Evolutionary conservation across 2,113 vertebrate genomes (phyloP).

Genomic region (Nycticryphes semicollaris): DNA sequence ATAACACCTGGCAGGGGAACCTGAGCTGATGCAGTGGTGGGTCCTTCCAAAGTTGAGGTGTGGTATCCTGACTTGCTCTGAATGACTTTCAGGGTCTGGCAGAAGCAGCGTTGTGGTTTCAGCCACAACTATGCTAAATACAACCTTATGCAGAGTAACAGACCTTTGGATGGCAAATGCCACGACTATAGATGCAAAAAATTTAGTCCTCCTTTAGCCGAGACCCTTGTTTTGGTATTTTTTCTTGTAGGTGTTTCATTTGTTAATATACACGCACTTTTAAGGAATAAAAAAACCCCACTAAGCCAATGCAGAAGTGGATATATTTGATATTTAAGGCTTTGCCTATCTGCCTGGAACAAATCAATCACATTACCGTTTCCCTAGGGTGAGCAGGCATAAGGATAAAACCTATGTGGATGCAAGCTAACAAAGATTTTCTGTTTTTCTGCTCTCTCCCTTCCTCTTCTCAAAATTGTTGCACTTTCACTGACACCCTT

Average conservation of each 20-base stretch:
- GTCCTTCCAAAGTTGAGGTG: not conserved
- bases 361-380: not conserved
- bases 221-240: not conserved
- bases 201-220: not conserved
- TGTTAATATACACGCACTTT: not conserved
- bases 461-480: not conserved
- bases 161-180: not conserved
- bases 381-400: not conserved
- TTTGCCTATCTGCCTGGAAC: not conserved
- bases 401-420: accelerated
- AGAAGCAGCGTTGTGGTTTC: not conserved
- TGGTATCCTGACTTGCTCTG: accelerated
- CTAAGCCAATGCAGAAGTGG: not conserved
- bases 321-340: not conserved
- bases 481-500: not conserved
- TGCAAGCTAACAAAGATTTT: not conserved
- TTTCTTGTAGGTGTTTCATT: not conserved
- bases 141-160: not conserved
- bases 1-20: not conserved
- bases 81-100: not conserved
- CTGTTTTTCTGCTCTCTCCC: not conserved
- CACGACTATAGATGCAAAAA: not conserved
- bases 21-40: accelerated
- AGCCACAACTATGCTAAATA: not conserved
- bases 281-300: not conserved